Conservation (phyloP, 2,888 invertebrate genomes). For the Merodon equestris region DNA sequence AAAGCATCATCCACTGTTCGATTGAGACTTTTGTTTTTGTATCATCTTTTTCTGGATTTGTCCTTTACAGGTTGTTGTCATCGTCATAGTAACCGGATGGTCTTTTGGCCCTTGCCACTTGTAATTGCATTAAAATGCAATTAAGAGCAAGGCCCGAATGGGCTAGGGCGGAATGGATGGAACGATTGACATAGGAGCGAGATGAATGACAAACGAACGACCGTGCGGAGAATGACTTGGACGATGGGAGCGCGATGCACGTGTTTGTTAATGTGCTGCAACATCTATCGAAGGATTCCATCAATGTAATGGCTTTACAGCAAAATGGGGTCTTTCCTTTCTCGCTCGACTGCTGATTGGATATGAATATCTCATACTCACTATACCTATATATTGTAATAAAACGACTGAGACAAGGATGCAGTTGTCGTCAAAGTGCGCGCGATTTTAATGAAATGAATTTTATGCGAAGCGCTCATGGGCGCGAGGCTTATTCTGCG, state of each 20-base stretch:
- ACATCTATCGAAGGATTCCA: slow-evolving; percentile 63
- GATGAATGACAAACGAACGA: slow-evolving; percentile 17
- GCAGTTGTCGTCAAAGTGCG: slow-evolving; percentile 32
- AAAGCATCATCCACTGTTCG: slow-evolving; percentile 3
- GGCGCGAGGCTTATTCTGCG: slow-evolving; percentile 16
- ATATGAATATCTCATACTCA: too few relatives aligned
- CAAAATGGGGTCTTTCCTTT: slow-evolving; percentile 51
- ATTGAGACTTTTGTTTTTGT: slow-evolving; percentile 11
- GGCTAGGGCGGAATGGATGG: slow-evolving; percentile 23
- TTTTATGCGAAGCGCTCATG: slow-evolving; percentile 49
- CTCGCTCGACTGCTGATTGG: slow-evolving; percentile 10
- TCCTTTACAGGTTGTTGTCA: slow-evolving; percentile 45
- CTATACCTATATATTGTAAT: too few relatives aligned
- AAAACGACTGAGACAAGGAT: slow-evolving; percentile 25
- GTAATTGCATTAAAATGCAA: slow-evolving; percentile 79
- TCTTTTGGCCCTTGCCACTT: slow-evolving; percentile 68
- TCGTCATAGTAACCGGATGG: slow-evolving; percentile 29
- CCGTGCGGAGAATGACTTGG: too few relatives aligned
- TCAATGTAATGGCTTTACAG: slow-evolving; percentile 65
- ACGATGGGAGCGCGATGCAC: slow-evolving; percentile 34
- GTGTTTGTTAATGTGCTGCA: slow-evolving; percentile 66
- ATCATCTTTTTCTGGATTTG: slow-evolving; percentile 14
- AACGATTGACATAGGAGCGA: slow-evolving; percentile 37
- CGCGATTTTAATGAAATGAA: slow-evolving; percentile 64
- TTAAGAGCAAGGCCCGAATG: slow-evolving; percentile 70